Conservation (phyloP, 2,888 invertebrate species). For the Tryphoninae sp. region DNA sequence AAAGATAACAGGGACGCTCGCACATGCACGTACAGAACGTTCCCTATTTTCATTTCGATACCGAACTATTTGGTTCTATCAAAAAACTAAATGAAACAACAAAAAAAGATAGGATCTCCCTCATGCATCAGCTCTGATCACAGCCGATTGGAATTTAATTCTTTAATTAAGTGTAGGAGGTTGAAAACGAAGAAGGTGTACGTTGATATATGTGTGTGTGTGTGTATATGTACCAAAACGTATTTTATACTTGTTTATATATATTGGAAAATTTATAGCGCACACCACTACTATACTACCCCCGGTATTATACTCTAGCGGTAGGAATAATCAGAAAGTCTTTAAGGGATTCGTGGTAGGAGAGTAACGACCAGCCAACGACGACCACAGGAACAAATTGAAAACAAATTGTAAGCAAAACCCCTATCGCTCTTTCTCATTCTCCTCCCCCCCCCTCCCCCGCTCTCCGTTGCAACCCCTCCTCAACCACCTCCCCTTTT, state of each 20-base stretch:
- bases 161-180: constrained; percentile 51
- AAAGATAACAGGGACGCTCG: constrained; percentile 39
- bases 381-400: constrained; percentile 50
- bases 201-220: constrained; percentile 1
- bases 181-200: not conserved
- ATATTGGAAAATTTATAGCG: constrained; percentile 34
- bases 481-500: not conserved
- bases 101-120: constrained; percentile 6
- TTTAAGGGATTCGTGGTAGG: constrained; percentile 51
- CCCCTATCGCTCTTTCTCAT: constrained; percentile 13
- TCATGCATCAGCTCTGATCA: constrained; percentile 16
- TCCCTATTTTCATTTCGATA: constrained; percentile 38
- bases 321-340: constrained; percentile 55
- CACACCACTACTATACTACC: not conserved
- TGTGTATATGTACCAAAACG: not conserved
- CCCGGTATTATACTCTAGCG: constrained; percentile 15
- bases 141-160: constrained; percentile 53
- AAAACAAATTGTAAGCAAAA: constrained; percentile 53
- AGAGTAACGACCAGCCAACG: constrained; percentile 32
- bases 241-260: not conserved
- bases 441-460: not conserved
- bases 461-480: not conserved
- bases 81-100: not conserved
- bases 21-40: not conserved
- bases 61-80: constrained; percentile 23